A percentile compares a stretch with the other conserved stretches of the same genome.
Conservation (phyloP, 2,797 vertebrate species). For the Cyprinodon diabolis region DNA sequence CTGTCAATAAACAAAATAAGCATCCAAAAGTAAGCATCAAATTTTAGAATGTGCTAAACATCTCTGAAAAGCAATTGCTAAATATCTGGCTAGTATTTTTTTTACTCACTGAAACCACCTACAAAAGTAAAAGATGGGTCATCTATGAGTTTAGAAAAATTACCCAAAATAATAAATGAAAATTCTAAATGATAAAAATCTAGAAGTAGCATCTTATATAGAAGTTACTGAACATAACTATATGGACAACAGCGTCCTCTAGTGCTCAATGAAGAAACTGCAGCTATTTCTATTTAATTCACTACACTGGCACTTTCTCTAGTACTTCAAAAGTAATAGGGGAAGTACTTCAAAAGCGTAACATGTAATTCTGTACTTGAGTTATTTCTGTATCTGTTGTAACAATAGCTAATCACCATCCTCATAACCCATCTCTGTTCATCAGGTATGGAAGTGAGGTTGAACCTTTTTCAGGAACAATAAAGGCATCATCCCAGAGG, state of each 20-base stretch:
- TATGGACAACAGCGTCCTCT: constrained; percentile 53
- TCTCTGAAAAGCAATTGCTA: no score
- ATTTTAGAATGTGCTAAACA: no score
- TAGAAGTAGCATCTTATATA: neutral
- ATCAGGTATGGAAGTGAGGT: neutral
- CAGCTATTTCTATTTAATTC: neutral
- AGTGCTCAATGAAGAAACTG: constrained; percentile 47
- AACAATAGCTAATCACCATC: neutral
- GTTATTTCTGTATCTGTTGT: neutral
- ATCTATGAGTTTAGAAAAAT: no score
- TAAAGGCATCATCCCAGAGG: neutral
- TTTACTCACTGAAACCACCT: no score
- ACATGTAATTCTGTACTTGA: neutral
- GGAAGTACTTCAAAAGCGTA: neutral
- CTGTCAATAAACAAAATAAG: no score
- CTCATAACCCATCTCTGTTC: neutral
- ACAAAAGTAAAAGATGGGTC: no score
- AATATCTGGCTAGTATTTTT: no score
- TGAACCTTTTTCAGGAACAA: neutral
- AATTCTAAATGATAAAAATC: neutral
- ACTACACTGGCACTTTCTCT: neutral
- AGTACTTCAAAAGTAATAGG: neutral
- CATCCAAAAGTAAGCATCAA: no score
- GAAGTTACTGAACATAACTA: neutral
- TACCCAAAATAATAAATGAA: no score